A percentile compares a stretch with the other conserved stretches of the same genome.
Conservation (phyloP, 2,888 invertebrate species). For the Acanthacorydalis orientalis region DNA sequence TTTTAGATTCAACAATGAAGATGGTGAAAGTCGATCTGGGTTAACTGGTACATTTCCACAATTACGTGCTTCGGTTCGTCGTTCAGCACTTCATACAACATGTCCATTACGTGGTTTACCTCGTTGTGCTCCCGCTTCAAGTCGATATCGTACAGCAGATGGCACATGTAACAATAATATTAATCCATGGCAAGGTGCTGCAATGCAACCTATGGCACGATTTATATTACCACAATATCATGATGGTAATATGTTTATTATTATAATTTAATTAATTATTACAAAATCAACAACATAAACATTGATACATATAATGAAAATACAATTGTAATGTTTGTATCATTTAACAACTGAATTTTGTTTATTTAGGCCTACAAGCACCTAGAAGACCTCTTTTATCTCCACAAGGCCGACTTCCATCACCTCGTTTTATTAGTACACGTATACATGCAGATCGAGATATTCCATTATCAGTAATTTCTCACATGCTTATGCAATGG, state of each 20-base stretch:
- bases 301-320: too few species aligned
- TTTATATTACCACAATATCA: slow-evolving; percentile 68
- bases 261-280: slow-evolving; percentile 17
- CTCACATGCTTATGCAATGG: slow-evolving; percentile 79
- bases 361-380: too few species aligned
- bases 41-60: background rate
- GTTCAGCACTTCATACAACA: slow-evolving; percentile 35
- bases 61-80: slow-evolving; percentile 19
- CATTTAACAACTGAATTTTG: too few species aligned
- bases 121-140: slow-evolving; percentile 50
- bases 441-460: slow-evolving; percentile 46
- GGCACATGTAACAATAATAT: slow-evolving; percentile 78
- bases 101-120: slow-evolving; percentile 52
- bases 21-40: background rate
- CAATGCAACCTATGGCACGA: slow-evolving; percentile 66
- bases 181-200: slow-evolving; percentile 63
- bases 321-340: too few species aligned
- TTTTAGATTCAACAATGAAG: background rate
- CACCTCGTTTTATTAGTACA: slow-evolving; percentile 57
- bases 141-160: slow-evolving; percentile 66
- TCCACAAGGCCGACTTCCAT: slow-evolving; percentile 38
- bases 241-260: slow-evolving; percentile 37
- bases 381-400: background rate
- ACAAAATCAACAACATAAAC: slow-evolving; percentile 12
- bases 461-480: slow-evolving; percentile 46